Evolutionary conservation across 2,888 invertebrate species (phyloP).

Genomic region (Malacosoma neustria): DNA sequence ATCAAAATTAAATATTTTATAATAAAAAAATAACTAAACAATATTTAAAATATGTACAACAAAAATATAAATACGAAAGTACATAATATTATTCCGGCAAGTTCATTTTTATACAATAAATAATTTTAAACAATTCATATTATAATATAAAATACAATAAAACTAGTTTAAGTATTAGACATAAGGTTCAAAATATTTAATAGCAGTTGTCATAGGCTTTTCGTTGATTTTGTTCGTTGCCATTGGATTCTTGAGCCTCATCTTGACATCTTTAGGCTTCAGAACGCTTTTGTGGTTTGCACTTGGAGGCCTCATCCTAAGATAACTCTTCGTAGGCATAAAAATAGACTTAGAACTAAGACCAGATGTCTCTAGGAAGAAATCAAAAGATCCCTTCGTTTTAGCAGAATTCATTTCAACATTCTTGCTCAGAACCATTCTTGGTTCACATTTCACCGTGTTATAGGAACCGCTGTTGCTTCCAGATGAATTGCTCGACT

Average conservation of each 20-base stretch:
- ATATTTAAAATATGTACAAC: conserved; percentile 52
- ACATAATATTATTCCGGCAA: conserved; percentile 68
- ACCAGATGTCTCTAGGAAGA: conserved; percentile 86
- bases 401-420: conserved; percentile 42
- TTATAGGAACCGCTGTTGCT: conserved; percentile 67
- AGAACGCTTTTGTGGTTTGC: conserved; percentile 83
- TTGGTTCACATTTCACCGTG: conserved; percentile 61
- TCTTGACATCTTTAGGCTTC: conserved; percentile 86
- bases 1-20: conserved; percentile 48
- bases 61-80: conserved; percentile 55
- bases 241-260: conserved; percentile 79
- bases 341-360: conserved; percentile 86
- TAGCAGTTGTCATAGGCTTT: conserved; percentile 72
- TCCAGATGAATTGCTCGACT: conserved; percentile 73
- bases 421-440: conserved; percentile 45
- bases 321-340: conserved; percentile 58
- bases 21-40: conserved; percentile 48
- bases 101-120: conserved; percentile 65
- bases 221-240: conserved; percentile 75
- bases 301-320: conserved; percentile 75
- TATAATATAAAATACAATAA: conserved; percentile 23
- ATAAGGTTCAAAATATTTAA: conserved; percentile 72
- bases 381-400: conserved; percentile 77
- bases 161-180: conserved; percentile 37
- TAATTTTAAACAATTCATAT: conserved; percentile 44